A percentile compares a stretch with the other conserved stretches of the same genome.
These are phyloP conservation scores for Toxonevra muliebris DNA, from an alignment of 2,888 invertebrate genomes.

Conservation along the genomic window DNA sequence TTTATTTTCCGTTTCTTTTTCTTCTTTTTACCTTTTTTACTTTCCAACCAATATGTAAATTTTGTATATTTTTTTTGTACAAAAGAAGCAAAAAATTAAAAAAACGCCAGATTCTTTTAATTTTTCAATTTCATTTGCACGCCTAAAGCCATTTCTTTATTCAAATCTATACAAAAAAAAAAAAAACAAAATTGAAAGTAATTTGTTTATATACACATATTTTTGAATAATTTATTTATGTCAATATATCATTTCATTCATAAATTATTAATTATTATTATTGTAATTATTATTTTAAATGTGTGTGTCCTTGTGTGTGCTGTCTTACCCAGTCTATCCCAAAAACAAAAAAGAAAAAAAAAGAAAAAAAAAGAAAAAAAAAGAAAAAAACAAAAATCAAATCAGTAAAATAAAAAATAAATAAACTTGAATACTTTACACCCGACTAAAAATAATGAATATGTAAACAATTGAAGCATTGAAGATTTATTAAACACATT, in stretches of 20 bases:
- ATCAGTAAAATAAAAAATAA: slow-evolving; percentile 19
- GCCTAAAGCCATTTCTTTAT: slow-evolving; percentile 39
- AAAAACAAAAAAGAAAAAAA: not conserved
- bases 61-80: slow-evolving; percentile 34
- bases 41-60: slow-evolving; percentile 26
- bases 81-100: slow-evolving; percentile 36
- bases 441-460: slow-evolving; percentile 2
- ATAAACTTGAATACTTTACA: slow-evolving; percentile 18
- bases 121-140: slow-evolving; percentile 41
- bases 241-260: slow-evolving; percentile 3
- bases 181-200: slow-evolving; percentile 36
- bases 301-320: slow-evolving; percentile 62
- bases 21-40: no score
- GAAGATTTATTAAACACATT: no score
- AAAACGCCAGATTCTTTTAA: slow-evolving; percentile 8
- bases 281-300: slow-evolving; percentile 38
- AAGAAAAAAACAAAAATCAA: no score
- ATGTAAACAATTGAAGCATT: not conserved
- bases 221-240: slow-evolving; percentile 45
- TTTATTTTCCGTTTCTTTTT: no score
- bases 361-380: not conserved
- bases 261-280: slow-evolving; percentile 21
- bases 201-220: slow-evolving; percentile 24
- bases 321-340: slow-evolving; percentile 52
- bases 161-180: slow-evolving; percentile 11